Evolutionary conservation across 2,797 vertebrate species (phyloP).

Genomic region (Pseudochromis fuscus): DNA sequence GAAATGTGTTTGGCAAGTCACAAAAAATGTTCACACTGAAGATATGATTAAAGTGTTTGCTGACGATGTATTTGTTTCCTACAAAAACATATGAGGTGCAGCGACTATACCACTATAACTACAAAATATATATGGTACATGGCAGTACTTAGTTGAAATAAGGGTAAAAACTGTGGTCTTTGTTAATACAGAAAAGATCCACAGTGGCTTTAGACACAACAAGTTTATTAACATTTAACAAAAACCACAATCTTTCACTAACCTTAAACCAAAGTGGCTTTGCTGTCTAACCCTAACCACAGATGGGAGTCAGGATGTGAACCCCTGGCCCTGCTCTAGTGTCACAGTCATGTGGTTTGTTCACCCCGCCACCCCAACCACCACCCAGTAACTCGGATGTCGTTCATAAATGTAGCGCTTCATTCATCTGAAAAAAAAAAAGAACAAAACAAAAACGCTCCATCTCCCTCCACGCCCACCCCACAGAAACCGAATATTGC

Average conservation of each 20-base stretch:
- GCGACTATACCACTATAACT: no score
- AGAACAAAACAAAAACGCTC: no score
- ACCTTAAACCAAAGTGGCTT: neutral
- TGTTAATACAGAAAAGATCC: neutral
- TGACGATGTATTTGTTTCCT: neutral
- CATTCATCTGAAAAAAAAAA: neutral
- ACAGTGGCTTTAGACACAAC: neutral
- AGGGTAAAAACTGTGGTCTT: neutral
- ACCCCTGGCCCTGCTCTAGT: neutral
- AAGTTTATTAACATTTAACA: neutral
- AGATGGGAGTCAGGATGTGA: conserved; percentile 1
- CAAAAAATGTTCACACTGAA: neutral
- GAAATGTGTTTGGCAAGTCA: neutral
- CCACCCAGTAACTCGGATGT: neutral
- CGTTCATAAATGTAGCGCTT: neutral
- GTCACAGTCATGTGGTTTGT: neutral
- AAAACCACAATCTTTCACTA: neutral
- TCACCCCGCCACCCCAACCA: neutral
- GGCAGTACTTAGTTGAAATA: neutral
- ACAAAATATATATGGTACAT: no score
- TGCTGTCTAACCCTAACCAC: neutral
- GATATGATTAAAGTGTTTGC: neutral
- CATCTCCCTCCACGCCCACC: neutral
- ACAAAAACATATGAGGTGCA: neutral
- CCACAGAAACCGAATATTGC: neutral